Conservation (phyloP, 2,888 invertebrate genomes). For the Acanthacorydalis orientalis region DNA sequence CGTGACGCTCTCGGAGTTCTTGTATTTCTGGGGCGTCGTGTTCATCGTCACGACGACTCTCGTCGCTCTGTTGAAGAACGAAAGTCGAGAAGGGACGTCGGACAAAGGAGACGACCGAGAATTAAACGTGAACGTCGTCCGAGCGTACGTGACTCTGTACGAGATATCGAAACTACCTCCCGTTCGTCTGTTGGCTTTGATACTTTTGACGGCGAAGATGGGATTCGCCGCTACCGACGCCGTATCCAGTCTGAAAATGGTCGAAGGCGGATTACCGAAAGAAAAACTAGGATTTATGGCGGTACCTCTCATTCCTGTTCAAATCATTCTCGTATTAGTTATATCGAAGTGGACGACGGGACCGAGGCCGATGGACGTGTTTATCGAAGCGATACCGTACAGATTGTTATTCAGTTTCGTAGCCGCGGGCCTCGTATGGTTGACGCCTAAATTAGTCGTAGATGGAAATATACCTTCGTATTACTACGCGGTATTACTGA, state of each 20-base stretch:
- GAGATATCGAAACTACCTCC: constrained; percentile 71
- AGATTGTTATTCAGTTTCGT: constrained; percentile 73
- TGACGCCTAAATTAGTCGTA: constrained; percentile 60
- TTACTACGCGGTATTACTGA: constrained; percentile 60
- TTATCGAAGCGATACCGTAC: constrained; percentile 75
- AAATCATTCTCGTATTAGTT: constrained; percentile 73
- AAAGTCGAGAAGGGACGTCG: constrained; percentile 34
- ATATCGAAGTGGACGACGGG: constrained; percentile 55
- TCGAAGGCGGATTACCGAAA: constrained; percentile 91
- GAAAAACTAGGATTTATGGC: constrained; percentile 87
- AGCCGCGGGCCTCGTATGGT: constrained; percentile 68
- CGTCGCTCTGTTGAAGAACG: constrained; percentile 76
- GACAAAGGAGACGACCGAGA: constrained; percentile 19
- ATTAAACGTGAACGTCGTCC: constrained; percentile 32
- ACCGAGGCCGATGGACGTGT: constrained; percentile 75
- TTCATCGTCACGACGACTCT: constrained; percentile 83
- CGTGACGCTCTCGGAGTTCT: constrained; percentile 47
- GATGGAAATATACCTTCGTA: constrained; percentile 47
- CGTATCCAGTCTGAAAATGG: constrained; percentile 84
- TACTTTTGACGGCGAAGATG: constrained; percentile 84
- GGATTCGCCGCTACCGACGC: constrained; percentile 94
- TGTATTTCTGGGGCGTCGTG: constrained; percentile 87
- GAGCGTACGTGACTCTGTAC: constrained; percentile 70
- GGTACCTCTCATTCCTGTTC: constrained; percentile 85
- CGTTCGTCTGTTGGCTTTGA: constrained; percentile 57